A percentile compares a stretch with the other conserved stretches of the same genome.
These are phyloP conservation scores for Neocloeon triangulifer DNA, from an alignment of 1,140 invertebrate genomes.

Conservation along the genomic window DNA sequence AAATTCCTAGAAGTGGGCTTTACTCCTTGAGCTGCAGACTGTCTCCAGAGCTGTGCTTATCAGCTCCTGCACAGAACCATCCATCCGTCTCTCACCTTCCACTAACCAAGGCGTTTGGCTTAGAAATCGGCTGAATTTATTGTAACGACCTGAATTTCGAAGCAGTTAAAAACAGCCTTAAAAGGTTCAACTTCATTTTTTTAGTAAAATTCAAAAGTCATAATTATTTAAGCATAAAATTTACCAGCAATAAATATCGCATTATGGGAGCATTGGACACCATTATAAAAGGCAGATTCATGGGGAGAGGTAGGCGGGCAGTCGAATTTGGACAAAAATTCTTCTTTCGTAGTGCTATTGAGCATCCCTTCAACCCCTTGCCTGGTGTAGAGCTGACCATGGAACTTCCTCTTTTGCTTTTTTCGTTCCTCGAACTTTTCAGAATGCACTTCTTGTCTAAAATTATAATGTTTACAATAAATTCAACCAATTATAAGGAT, in stretches of 20 bases:
- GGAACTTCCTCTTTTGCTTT: slow-evolving; percentile 1
- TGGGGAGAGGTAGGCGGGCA: too few relatives aligned
- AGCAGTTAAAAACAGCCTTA: too few relatives aligned
- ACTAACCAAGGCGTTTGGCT: slow-evolving; percentile 90
- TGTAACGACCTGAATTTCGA: slow-evolving; percentile 57
- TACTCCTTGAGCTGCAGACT: slow-evolving; percentile 26
- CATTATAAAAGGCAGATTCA: too few relatives aligned
- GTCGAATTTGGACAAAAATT: too few relatives aligned
- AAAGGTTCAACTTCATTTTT: too few relatives aligned
- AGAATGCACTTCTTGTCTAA: not conserved
- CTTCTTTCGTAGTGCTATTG: too few relatives aligned
- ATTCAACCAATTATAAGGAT: slow-evolving; percentile 8
- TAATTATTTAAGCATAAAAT: too few relatives aligned
- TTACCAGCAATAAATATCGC: too few relatives aligned
- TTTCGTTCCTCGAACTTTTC: slow-evolving; percentile 3
- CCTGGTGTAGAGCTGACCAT: slow-evolving; percentile 21
- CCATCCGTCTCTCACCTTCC: slow-evolving; percentile 53
- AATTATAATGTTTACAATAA: too few relatives aligned
- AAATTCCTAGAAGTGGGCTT: slow-evolving; percentile 3
- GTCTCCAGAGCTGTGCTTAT: slow-evolving; percentile 37
- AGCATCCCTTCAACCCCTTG: slow-evolving; percentile 28
- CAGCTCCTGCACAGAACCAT: slow-evolving; percentile 77
- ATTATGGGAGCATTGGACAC: too few relatives aligned
- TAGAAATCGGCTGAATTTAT: slow-evolving; percentile 64
- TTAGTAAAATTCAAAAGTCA: too few relatives aligned